Base-by-base conservation (phyloP, 2,797 vertebrate genomes). In the Phoeniculus purpureus region DNA sequence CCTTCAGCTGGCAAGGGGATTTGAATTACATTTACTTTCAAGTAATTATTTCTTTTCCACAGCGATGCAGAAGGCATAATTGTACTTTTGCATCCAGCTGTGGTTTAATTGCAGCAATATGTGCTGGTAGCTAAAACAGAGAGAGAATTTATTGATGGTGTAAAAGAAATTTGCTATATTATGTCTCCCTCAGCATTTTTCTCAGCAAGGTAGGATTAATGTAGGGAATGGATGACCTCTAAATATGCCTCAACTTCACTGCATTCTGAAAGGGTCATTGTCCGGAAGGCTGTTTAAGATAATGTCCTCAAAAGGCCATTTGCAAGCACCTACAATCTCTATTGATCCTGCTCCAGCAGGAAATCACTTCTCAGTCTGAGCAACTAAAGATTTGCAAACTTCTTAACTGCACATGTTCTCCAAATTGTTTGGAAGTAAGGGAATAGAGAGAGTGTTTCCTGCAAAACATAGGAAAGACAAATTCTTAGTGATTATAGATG, bases 81-180 rank as follows among this genome's bases (percentile, higher is more conserved):
- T 81, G 77, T 85, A 76, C 23, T 92, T 84, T 67, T 92, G 82
- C 73, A 93, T 91, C 87, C 90, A 94, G 4, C 91, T 92, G 90
- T 94, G 87, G 79, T 89, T 93, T 96, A 95, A 94, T 78, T 90
- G 80, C 65, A 91, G 56, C 71, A 90, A 84, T 92, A 84, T 92
- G 68, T 95, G 81, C 77, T 83, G 19, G 55, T 71, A 90, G 75
- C 72, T 93, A 87, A 94, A 94, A 71, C 25, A 45, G 43, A 73
- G 80, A 87, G 67, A 72, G 56, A 92, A 94, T 95, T 92, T 94
- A 94, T 94, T 84, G 84, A 85, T n/a, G 32, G 71, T 85, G 32
- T 67, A 70, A 76, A 83, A 87, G 50, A 79, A 67, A 87, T 87
- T 95, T 92, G 23, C 60, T 73, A 18, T 70, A 58, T 85, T 92